These are phyloP conservation scores for Triops cancriformis DNA, from an alignment of 1,140 invertebrate species.

Conservation along the genomic window DNA sequence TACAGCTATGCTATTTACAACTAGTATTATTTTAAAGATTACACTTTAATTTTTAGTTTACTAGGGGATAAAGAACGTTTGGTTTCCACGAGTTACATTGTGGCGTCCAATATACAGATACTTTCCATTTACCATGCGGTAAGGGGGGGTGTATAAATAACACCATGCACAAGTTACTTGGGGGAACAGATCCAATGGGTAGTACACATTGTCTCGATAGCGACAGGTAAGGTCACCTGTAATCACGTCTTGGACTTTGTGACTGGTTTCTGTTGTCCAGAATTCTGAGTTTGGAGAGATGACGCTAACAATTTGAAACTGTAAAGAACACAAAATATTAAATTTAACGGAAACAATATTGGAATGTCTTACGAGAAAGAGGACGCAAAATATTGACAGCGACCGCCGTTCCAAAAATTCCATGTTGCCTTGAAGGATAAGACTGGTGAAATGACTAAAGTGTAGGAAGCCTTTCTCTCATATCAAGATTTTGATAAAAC, in stretches of 20 bases:
- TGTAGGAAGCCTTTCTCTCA: too few species aligned
- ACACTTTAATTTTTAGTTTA: not conserved
- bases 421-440: too few species aligned
- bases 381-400: not conserved
- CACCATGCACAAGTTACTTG: slow-evolving; percentile 13
- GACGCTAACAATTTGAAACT: not conserved
- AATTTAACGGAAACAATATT: not conserved
- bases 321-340: not conserved
- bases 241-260: not conserved
- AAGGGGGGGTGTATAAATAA: slow-evolving; percentile 15
- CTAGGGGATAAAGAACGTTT: not conserved
- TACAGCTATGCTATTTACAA: not conserved
- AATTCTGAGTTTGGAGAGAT: not conserved
- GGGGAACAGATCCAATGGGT: slow-evolving; percentile 16
- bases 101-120: not conserved
- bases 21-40: not conserved
- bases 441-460: too few species aligned
- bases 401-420: too few species aligned
- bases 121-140: not conserved
- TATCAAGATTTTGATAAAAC: too few species aligned
- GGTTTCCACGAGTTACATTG: not conserved
- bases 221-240: not conserved
- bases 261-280: not conserved
- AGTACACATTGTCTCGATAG: slow-evolving; percentile 1
- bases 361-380: not conserved